Conservation (phyloP, 2,113 vertebrate species). For the Ciconia boyciana region DNA sequence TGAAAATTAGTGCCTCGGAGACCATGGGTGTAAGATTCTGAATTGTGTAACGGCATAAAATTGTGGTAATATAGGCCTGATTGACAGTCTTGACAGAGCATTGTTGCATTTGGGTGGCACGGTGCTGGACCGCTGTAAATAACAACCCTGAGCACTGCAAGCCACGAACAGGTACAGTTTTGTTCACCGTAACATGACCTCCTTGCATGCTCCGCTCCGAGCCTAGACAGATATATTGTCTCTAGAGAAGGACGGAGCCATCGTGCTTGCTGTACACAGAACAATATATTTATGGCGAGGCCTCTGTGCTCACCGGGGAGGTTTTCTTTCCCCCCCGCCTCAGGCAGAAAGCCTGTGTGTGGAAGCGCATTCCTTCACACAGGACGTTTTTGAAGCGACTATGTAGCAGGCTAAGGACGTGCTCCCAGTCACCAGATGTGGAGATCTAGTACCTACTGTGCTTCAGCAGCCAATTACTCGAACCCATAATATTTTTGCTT, state of each 20-base stretch:
- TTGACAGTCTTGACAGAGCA: rapidly evolving
- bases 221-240: rapidly evolving
- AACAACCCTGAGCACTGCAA: rapidly evolving
- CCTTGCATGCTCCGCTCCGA: rapidly evolving
- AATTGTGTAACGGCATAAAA: rapidly evolving
- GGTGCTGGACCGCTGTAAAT: not conserved
- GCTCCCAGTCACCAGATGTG: not conserved
- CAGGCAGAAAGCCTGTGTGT: not conserved
- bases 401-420: not conserved
- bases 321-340: rapidly evolving
- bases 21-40: rapidly evolving
- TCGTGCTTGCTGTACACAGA: rapidly evolving
- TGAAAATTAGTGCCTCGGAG: not conserved
- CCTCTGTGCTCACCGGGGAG: not conserved
- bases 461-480: constrained; percentile 40
- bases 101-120: rapidly evolving
- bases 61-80: rapidly evolving
- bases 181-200: rapidly evolving
- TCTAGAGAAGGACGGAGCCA: not conserved
- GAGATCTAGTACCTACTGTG: not conserved
- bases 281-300: not conserved
- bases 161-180: rapidly evolving
- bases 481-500: constrained; percentile 12
- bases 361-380: not conserved
- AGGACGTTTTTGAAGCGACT: rapidly evolving